Base-by-base conservation (phyloP, 2,888 invertebrate genomes). In the Harpalus rufipes region DNA sequence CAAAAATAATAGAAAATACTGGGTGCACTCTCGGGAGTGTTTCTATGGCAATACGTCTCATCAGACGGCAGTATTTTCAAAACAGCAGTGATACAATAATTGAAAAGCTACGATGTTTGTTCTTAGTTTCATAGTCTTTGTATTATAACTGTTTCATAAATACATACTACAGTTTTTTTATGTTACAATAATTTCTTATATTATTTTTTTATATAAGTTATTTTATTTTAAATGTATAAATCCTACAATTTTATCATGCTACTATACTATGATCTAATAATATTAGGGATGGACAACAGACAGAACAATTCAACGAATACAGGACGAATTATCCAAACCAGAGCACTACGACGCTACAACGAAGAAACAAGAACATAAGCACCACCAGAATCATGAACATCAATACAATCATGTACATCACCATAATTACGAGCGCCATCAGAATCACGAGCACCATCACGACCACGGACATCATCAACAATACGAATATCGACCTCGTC, bases 281-380 rank as follows among this genome's bases (percentile, higher is more conserved):
- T 59, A 25, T 74, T 41, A 85, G 85, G 85, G 85, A 1, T 85
- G 85, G 85, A 85, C 85, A 16, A 56, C 58, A 7, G 85, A 85
- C 7, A 41, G 56, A n/a, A 59, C 80, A 80, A 72, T 80, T 16
- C 68, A 39, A 58, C 39, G 65, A 6, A 32, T 85, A 58, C 56
- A 79, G 39, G 72, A 78, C 16, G 68, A 81, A 12, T n/a, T 78
- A 4, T 78, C 74, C 7, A 41, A 21, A 18, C n/a, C 56, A 74
- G 44, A 74, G 10, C 44, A 44, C 39, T 41, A 68, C 12, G 68
- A 74, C 14, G 18, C 14, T 7, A 16, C 41, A 14, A 44, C 16
- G 0, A 74, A 44, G 72, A 74, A 44, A 25, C 59, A 58, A 4
- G 25, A 78, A 10, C 56, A 58, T 25, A 78, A 78, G 16, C 63